A percentile compares a stretch with the other conserved stretches of the same genome.
Conservation (phyloP, 1,140 invertebrate species). For the Mamestra configurata region DNA sequence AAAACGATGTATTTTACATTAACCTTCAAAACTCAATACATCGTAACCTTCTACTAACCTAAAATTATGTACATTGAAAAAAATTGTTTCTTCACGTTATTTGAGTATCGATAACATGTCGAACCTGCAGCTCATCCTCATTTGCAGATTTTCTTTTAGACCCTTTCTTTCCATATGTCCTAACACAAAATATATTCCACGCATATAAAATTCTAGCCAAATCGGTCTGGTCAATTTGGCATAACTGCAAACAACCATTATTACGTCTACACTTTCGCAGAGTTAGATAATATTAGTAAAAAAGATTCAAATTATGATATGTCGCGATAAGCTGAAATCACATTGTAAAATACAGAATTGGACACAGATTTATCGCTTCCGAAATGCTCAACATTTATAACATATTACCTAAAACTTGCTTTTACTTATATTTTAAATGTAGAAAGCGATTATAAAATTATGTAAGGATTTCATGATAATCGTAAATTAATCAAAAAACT, state of each 20-base stretch:
- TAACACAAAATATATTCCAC: too few relatives aligned
- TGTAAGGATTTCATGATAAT: neutral
- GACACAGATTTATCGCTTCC: constrained; percentile 1
- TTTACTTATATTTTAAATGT: neutral
- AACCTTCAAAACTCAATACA: neutral
- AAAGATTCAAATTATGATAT: neutral
- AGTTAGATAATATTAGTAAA: neutral
- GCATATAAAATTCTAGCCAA: too few relatives aligned
- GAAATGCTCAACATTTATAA: neutral
- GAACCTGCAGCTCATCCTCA: too few relatives aligned
- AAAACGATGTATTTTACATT: neutral
- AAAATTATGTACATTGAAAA: neutral
- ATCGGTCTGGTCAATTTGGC: neutral
- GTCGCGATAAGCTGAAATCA: neutral
- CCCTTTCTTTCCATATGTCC: too few relatives aligned
- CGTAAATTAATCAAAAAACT: neutral
- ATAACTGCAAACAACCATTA: neutral
- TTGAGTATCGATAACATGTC: too few relatives aligned
- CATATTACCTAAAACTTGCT: neutral
- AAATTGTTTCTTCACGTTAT: too few relatives aligned
- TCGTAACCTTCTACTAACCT: neutral
- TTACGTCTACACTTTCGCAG: neutral
- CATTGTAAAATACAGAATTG: neutral
- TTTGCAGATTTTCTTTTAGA: too few relatives aligned
- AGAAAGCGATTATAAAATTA: neutral